These are phyloP conservation scores for Alloscopus bannaensis DNA, from an alignment of 2,888 invertebrate genomes.

Conservation along the genomic window DNA sequence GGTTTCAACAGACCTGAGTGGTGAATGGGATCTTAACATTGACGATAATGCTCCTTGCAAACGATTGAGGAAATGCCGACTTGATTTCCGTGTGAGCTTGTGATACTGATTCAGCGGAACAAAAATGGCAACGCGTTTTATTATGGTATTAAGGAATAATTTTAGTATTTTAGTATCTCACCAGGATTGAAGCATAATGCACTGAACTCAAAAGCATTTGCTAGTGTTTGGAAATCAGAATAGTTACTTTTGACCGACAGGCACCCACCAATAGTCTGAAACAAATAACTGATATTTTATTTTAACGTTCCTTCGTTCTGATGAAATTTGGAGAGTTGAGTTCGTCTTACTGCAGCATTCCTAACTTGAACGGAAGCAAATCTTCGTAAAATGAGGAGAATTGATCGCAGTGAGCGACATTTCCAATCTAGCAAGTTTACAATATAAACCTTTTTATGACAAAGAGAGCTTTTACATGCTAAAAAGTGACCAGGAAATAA, in stretches of 20 bases:
- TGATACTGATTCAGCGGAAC: conserved; percentile 31
- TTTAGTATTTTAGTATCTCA: no score
- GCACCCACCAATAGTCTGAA: conserved; percentile 89
- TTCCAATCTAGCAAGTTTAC: conserved; percentile 77
- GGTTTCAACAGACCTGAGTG: conserved; percentile 33
- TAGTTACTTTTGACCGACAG: conserved; percentile 93
- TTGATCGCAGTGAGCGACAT: conserved; percentile 82
- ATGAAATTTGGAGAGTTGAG: neutral
- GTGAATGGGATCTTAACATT: conserved; percentile 62
- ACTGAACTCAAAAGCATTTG: conserved; percentile 57
- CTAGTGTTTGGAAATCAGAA: conserved; percentile 83
- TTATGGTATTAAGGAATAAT: no score
- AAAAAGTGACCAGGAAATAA: no score
- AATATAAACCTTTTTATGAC: no score
- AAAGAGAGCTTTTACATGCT: no score
- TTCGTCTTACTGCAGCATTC: conserved; percentile 83
- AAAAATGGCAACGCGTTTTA: no score
- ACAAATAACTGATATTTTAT: no score
- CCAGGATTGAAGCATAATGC: conserved; percentile 59
- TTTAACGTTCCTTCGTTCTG: no score
- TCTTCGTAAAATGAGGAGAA: conserved; percentile 91
- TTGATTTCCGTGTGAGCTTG: conserved; percentile 62
- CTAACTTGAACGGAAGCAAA: conserved; percentile 97
- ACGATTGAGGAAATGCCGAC: conserved; percentile 49
- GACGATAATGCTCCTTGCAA: conserved; percentile 52